Conservation (phyloP, 2,797 vertebrate species). For the Clarias laeviceps region DNA sequence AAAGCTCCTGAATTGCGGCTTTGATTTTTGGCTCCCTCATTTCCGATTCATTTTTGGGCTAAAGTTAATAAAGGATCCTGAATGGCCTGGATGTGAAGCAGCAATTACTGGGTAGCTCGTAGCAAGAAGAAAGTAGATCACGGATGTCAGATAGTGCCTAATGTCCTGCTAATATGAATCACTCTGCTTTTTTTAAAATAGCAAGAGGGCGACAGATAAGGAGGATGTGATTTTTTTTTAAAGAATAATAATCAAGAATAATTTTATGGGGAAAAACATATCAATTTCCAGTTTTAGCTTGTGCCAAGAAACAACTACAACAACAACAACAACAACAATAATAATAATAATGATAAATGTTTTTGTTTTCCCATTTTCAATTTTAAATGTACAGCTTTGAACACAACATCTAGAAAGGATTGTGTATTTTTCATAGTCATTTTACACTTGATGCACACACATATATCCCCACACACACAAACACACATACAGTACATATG, state of each 20-base stretch:
- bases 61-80: neutral
- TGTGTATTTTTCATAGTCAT: neutral
- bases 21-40: neutral
- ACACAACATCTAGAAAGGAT: neutral
- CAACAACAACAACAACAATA: neutral
- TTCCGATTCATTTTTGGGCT: neutral
- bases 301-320: too few species aligned
- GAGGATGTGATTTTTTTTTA: neutral
- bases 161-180: neutral
- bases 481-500: neutral
- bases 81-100: neutral
- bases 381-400: neutral
- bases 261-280: neutral
- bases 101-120: neutral
- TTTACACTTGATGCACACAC: neutral
- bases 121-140: neutral
- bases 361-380: neutral
- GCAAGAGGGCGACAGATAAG: neutral
- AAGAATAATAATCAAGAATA: neutral
- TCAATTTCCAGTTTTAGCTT: neutral
- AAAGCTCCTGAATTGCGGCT: neutral
- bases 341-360: neutral
- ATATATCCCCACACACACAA: too few species aligned
- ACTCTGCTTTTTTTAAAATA: neutral
- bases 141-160: neutral